phyloP scores from a whole-genome alignment of 2,888 invertebrate genomes.

The Phania funesta region DNA sequence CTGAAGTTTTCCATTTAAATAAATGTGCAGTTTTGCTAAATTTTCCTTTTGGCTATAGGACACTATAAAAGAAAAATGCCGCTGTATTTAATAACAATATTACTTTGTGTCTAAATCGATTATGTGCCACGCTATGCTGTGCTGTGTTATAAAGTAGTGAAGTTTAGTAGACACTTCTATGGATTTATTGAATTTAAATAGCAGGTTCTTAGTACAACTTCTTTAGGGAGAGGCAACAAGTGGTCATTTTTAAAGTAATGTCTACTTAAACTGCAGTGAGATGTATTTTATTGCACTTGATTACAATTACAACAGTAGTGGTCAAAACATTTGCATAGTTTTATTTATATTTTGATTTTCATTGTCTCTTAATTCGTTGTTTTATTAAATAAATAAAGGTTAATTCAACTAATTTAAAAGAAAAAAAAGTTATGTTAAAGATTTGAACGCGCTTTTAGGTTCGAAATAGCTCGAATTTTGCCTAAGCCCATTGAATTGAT shows the following conservation, averaged over 20 bases:
- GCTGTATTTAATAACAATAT: constrained; percentile 1
- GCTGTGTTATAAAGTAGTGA: neutral
- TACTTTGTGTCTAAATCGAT: constrained; percentile 19
- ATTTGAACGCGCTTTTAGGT: too few relatives aligned
- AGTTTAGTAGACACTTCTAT: constrained; percentile 24
- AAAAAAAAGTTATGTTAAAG: too few relatives aligned
- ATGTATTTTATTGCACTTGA: neutral
- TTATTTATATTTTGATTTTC: too few relatives aligned
- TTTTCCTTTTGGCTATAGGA: neutral
- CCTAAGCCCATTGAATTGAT: too few relatives aligned
- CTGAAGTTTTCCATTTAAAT: neutral
- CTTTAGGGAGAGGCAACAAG: neutral
- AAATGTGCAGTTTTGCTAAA: constrained; percentile 9
- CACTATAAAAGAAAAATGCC: constrained; percentile 6
- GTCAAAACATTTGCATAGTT: too few relatives aligned
- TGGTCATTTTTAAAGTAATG: neutral
- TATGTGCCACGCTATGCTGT: neutral
- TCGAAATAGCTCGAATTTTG: too few relatives aligned
- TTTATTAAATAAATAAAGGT: too few relatives aligned
- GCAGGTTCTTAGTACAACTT: neutral
- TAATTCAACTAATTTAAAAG: too few relatives aligned
- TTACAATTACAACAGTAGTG: too few relatives aligned
- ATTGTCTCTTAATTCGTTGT: too few relatives aligned
- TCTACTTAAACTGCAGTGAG: neutral
- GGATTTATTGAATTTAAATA: constrained; percentile 29